phyloP scores from a whole-genome alignment of 2,888 invertebrate species.

The Cancer borealis region DNA sequence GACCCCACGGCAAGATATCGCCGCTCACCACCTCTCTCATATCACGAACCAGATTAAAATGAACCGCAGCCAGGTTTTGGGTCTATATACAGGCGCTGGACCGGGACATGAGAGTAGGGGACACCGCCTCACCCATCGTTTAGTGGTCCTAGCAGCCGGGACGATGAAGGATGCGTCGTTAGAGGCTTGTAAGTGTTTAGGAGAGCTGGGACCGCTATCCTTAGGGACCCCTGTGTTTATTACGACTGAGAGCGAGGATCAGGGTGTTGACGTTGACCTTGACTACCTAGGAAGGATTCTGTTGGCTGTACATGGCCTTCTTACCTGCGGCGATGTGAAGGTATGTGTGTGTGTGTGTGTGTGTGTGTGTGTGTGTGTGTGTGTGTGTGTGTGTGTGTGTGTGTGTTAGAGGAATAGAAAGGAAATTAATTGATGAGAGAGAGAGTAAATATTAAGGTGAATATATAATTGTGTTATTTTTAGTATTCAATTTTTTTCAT shows the following conservation, averaged over 20 bases:
- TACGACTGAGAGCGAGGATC: neutral
- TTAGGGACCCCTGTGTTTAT: slow-evolving; percentile 57
- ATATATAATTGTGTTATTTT: too few species aligned
- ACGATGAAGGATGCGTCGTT: slow-evolving; percentile 47
- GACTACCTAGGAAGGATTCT: neutral
- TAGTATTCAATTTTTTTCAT: too few species aligned
- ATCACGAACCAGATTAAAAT: slow-evolving; percentile 15
- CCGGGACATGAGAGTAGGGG: slow-evolving; percentile 39
- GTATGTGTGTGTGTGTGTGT: too few species aligned
- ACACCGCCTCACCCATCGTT: slow-evolving; percentile 48
- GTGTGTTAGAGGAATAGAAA: too few species aligned
- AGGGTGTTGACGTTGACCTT: neutral
- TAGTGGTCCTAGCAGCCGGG: slow-evolving; percentile 43
- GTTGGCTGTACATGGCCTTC: slow-evolving; percentile 39
- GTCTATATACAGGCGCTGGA: neutral
- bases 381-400: too few species aligned
- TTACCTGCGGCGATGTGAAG: slow-evolving; percentile 44
- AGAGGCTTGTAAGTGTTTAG: slow-evolving; percentile 64
- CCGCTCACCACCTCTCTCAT: slow-evolving; percentile 49
- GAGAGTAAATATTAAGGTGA: too few species aligned
- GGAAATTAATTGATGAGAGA: too few species aligned
- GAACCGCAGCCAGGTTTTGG: slow-evolving; percentile 27
- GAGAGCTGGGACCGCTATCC: slow-evolving; percentile 62
- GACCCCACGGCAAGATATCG: slow-evolving; percentile 11
- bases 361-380: too few species aligned